Conservation (phyloP, 2,888 invertebrate species). For the Cantharis rufa region DNA sequence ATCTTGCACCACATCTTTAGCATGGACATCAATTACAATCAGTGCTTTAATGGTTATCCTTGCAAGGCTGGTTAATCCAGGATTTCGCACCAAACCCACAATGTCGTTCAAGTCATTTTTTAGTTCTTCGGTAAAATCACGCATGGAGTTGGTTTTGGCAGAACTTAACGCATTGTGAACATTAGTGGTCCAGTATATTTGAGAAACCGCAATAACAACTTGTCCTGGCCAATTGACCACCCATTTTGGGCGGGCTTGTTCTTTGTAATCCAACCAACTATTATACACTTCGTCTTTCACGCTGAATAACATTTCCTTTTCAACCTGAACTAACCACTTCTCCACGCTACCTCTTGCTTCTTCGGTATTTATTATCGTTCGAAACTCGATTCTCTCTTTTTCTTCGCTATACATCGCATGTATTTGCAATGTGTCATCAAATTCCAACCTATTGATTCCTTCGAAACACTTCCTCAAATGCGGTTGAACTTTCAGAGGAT, state of each 20-base stretch:
- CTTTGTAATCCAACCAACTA: constrained; percentile 69
- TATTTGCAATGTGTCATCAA: constrained; percentile 74
- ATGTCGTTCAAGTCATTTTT: constrained; percentile 71
- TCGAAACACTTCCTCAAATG: constrained; percentile 89
- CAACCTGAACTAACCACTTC: constrained; percentile 82
- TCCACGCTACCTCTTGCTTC: constrained; percentile 83
- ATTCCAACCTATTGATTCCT: constrained; percentile 76
- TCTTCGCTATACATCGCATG: constrained; percentile 77
- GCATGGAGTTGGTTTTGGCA: constrained; percentile 56
- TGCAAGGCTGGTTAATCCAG: constrained; percentile 69
- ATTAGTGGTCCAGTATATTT: constrained; percentile 82
- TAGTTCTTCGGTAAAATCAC: constrained; percentile 62
- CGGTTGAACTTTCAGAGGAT: constrained; percentile 81
- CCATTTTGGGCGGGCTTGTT: constrained; percentile 67
- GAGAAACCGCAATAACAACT: constrained; percentile 78
- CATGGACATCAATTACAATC: constrained; percentile 84
- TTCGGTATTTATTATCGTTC: constrained; percentile 66
- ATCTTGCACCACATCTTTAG: constrained; percentile 77
- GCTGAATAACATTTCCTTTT: constrained; percentile 77
- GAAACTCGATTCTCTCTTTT: constrained; percentile 70
- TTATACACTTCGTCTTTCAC: constrained; percentile 69
- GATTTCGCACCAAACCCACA: constrained; percentile 72
- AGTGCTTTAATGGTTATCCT: constrained; percentile 80
- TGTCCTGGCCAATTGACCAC: constrained; percentile 80
- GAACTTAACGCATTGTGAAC: constrained; percentile 71